Percentiles rank a stretch among this genome's conserved stretches.
These are phyloP conservation scores for Barypeithes pellucidus DNA, from an alignment of 2,888 invertebrate genomes.

Conservation along the genomic window DNA sequence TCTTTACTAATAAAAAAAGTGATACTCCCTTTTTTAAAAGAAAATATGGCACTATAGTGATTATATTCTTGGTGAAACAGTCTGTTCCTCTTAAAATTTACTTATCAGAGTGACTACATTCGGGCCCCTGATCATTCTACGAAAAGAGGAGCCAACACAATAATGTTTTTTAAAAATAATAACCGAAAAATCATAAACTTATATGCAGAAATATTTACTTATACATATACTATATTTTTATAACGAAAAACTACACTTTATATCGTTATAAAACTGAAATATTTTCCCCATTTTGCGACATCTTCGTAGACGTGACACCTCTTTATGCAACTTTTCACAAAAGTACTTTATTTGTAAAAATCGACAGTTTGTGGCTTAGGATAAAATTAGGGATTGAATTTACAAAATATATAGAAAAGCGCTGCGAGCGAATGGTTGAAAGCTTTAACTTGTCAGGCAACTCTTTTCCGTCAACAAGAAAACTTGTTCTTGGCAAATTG, in stretches of 20 bases:
- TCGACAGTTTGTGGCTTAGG: neutral
- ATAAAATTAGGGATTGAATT: slow-evolving; percentile 30
- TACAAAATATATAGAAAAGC: slow-evolving; percentile 27
- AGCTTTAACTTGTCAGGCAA: slow-evolving; percentile 29
- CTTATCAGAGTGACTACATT: no score
- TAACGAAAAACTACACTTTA: neutral
- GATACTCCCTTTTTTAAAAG: neutral
- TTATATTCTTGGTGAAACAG: no score
- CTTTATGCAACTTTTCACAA: slow-evolving; percentile 14
- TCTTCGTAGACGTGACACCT: slow-evolving; percentile 8
- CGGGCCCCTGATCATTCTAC: no score
- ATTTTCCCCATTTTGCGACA: slow-evolving; percentile 3
- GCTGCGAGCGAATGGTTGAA: slow-evolving; percentile 9
- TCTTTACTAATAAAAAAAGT: neutral
- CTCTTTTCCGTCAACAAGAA: slow-evolving; percentile 10
- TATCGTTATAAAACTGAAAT: neutral
- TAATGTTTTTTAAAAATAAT: no score
- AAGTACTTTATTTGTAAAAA: slow-evolving; percentile 20
- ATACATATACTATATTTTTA: no score
- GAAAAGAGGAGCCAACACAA: no score
- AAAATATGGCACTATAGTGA: neutral
- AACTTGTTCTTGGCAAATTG: slow-evolving; percentile 7
- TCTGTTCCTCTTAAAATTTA: no score
- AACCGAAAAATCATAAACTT: no score
- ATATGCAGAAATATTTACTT: no score